Evolutionary conservation across 1,140 invertebrate genomes (phyloP).

Genomic region (Liolophura sinensis): DNA sequence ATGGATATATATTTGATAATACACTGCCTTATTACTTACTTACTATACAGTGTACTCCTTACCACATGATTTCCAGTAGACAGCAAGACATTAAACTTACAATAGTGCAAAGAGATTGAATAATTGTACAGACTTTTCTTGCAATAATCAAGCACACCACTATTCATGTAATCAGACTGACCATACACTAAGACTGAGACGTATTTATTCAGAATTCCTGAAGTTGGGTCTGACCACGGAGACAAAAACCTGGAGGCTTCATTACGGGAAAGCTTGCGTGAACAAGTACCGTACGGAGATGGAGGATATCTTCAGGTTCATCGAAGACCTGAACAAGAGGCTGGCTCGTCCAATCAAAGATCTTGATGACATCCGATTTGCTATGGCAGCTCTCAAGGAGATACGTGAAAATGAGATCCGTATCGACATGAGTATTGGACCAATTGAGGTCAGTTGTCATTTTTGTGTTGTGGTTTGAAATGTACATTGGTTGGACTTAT

Average conservation of each 20-base stretch:
- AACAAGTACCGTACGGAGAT: conserved; percentile 91
- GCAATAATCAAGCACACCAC: background rate
- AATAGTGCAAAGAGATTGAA: background rate
- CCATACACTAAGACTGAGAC: background rate
- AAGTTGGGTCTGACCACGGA: conserved; percentile 85
- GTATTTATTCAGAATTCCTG: conserved; percentile 71
- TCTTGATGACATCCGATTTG: conserved; percentile 88
- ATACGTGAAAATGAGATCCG: conserved; percentile 93
- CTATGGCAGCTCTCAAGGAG: conserved; percentile 92
- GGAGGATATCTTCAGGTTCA: conserved; percentile 91
- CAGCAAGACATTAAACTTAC: background rate
- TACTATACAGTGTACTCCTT: background rate
- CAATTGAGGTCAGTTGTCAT: conserved; percentile 74
- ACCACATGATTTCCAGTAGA: no score
- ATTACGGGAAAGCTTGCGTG: conserved; percentile 89
- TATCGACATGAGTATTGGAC: conserved; percentile 90
- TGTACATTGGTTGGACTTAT: background rate
- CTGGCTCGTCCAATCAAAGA: conserved; percentile 85
- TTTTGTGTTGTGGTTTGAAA: background rate
- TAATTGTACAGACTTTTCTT: background rate
- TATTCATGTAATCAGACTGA: background rate
- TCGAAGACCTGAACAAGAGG: conserved; percentile 88
- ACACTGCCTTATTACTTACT: background rate
- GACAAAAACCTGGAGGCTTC: conserved; percentile 78
- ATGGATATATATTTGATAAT: background rate